Percentiles rank a stretch among this genome's conserved stretches.
These are phyloP conservation scores for Drosophila picticornis DNA, from an alignment of 2,888 invertebrate genomes.

Conservation along the genomic window DNA sequence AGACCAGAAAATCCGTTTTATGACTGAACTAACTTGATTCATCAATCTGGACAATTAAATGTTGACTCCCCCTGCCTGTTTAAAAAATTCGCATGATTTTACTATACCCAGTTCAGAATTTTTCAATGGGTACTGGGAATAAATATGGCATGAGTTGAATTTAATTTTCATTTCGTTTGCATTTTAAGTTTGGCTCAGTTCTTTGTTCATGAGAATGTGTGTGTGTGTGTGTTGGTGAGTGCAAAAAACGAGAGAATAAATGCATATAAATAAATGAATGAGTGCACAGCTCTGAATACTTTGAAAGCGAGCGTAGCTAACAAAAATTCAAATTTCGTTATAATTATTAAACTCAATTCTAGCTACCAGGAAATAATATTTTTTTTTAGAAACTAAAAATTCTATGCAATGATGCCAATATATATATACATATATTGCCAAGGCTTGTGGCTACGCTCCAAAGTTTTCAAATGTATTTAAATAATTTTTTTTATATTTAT, in stretches of 20 bases:
- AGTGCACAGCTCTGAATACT: conserved; percentile 49
- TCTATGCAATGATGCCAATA: not conserved
- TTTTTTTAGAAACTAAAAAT: conserved; percentile 11
- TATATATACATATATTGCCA: not conserved
- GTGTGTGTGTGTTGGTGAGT: conserved; percentile 8
- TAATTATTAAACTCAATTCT: conserved; percentile 52
- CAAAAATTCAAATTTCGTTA: conserved; percentile 37
- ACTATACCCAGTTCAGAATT: not conserved
- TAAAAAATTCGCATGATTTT: not conserved
- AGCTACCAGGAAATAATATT: conserved; percentile 24
- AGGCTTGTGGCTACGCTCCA: not conserved
- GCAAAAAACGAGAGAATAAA: conserved; percentile 54
- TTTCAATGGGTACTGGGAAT: not conserved
- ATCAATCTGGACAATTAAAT: not conserved
- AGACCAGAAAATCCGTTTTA: not conserved
- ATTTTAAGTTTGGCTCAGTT: conserved; percentile 55
- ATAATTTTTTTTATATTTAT: not conserved
- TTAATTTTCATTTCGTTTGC: conserved; percentile 64
- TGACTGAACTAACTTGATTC: not conserved
- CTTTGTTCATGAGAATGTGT: conserved; percentile 31
- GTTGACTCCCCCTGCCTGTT: not conserved
- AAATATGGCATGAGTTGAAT: conserved; percentile 52
- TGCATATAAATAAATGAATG: conserved; percentile 60
- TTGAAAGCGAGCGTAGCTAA: conserved; percentile 28
- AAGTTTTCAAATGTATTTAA: not conserved